phyloP scores from a whole-genome alignment of 2,888 invertebrate genomes.

The Cheilosia grossa region DNA sequence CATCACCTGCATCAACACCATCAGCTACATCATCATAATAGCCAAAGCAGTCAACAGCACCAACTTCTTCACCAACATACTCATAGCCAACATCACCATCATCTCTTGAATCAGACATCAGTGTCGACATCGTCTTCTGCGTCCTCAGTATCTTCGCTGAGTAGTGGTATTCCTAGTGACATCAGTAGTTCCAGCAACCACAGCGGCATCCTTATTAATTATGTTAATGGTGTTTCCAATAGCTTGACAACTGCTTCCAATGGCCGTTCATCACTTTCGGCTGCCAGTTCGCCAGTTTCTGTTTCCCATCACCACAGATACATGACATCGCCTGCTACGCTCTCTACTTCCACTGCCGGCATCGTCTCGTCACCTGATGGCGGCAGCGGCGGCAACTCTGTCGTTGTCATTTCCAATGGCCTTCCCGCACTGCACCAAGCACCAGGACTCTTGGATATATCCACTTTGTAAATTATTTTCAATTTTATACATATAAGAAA shows the following conservation, averaged over 20 bases:
- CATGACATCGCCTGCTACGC: conserved; percentile 67
- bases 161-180: conserved; percentile 66
- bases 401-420: conserved; percentile 70
- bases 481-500: conserved; percentile 65
- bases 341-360: conserved; percentile 67
- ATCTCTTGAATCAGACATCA: conserved; percentile 69
- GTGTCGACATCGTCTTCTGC: conserved; percentile 77
- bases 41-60: conserved; percentile 67
- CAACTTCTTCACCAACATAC: conserved; percentile 74
- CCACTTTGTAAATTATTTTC: conserved; percentile 82
- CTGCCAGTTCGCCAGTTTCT: conserved; percentile 69
- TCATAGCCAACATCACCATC: conserved; percentile 75
- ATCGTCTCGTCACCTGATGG: conserved; percentile 72
- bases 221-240: conserved; percentile 62
- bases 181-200: conserved; percentile 66
- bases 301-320: conserved; percentile 66
- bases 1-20: conserved; percentile 73
- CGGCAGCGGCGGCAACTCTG: conserved; percentile 75
- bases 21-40: conserved; percentile 69
- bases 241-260: conserved; percentile 44
- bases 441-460: conserved; percentile 82
- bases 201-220: conserved; percentile 68
- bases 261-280: conserved; percentile 61
- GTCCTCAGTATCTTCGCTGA: conserved; percentile 72
- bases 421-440: conserved; percentile 78